These are phyloP conservation scores for Stegastes partitus DNA, from an alignment of 2,113 vertebrate genomes.

Conservation along the genomic window DNA sequence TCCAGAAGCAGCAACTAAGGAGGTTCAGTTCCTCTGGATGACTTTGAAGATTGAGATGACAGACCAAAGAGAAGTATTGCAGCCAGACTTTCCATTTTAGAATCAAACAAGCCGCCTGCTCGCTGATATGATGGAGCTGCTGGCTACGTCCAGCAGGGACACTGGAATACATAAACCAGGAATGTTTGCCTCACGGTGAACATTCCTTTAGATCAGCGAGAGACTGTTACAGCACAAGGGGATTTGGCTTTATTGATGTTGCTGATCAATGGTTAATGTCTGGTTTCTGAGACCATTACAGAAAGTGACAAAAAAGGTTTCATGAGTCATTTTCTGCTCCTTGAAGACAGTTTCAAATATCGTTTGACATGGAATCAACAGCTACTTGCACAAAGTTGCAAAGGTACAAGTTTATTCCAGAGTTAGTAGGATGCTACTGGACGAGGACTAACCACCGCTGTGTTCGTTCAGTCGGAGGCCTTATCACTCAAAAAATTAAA, in stretches of 20 bases:
- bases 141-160: constrained; percentile 29
- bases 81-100: constrained; percentile 65
- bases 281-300: neutral
- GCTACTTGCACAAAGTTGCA: neutral
- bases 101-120: constrained; percentile 54
- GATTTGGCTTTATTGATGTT: neutral
- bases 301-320: neutral
- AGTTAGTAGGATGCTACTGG: too few species aligned
- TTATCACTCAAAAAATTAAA: too few species aligned
- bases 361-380: neutral
- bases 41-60: constrained; percentile 79
- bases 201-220: constrained; percentile 13
- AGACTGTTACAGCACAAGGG: neutral
- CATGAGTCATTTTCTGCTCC: neutral
- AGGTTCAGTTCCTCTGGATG: constrained; percentile 44
- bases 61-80: constrained; percentile 60
- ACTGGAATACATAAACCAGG: constrained; percentile 46
- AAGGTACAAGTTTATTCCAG: neutral
- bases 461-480: too few species aligned
- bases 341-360: neutral
- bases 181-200: neutral
- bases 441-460: too few species aligned
- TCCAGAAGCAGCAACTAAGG: constrained; percentile 46
- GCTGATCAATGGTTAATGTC: neutral
- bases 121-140: constrained; percentile 41